Base-by-base conservation (phyloP, 2,113 vertebrate genomes). In the Conger conger region DNA sequence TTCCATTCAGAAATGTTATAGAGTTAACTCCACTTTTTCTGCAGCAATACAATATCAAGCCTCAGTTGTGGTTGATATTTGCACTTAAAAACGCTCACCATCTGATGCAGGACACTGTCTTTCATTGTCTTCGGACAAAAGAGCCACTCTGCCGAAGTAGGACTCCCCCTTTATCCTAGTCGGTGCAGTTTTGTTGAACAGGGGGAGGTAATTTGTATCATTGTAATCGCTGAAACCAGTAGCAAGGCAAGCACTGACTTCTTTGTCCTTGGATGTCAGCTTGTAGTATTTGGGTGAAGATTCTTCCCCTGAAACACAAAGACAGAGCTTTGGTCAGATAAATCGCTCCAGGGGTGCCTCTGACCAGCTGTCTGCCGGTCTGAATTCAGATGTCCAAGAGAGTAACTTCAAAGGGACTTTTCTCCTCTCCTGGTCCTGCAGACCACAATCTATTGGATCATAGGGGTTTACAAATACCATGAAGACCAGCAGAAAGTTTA, bases 171-270 rank as follows among this genome's bases (percentile, higher is more conserved):
- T 0, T 0, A 92, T 90, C 16, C 35, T 77, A 0, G 54, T 85
- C 0, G 90, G 8, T 0, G 9, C 0, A 15, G 5, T 35, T 0
- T 0, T 0, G 0, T 5, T 8, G 20, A 87, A 88, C 0, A 0
- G 0, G 0, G 0, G 0, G 0, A 0, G 0, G 0, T 0, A 0
- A 0, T 6, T 0, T 0, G 83, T 0, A 0, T 1, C 82, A 0
- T 82, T 0, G 1, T 84, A 0, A 0, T 0, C 0, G n/a, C 88
- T 92, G 88, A 93, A 95, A 0, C 87, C 92, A 0, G 93, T 91
- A 3, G 92, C 94, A 87, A 95, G 68, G 23, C 94, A 95, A 0
- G 13, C 86, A 5, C 4, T 73, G 30, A n/a, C 23, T 0, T 0
- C 0, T 0, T 0, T 0, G 0, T 0, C 0, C 0, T 4, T 7